Conservation (phyloP, 92 coral and sea anemone species). For the Montipora capitata region DNA sequence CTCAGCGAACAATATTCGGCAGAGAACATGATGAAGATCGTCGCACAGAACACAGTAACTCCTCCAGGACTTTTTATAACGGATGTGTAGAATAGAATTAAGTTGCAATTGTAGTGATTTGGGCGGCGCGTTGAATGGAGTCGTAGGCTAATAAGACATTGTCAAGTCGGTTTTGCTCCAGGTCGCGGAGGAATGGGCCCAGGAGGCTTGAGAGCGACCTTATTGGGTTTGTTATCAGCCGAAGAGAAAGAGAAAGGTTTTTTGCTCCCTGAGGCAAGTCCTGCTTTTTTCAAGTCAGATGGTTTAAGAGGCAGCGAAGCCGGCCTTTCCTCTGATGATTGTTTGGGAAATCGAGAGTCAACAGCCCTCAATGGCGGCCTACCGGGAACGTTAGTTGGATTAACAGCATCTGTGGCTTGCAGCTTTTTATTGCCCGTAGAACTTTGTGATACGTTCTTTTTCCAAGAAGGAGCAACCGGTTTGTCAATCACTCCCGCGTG, state of each 20-base stretch:
- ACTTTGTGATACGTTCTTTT: conserved; percentile 11
- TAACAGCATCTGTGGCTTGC: background rate
- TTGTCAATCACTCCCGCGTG: conserved; percentile 67
- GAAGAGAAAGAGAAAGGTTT: conserved; percentile 34
- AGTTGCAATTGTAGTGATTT: too few relatives aligned
- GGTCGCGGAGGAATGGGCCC: conserved; percentile 44
- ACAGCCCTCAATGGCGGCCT: conserved; percentile 16
- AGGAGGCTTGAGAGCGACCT: conserved; percentile 42
- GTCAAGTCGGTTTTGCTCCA: conserved; percentile 25
- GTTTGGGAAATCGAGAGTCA: conserved; percentile 9
- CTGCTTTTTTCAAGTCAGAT: conserved; percentile 45
- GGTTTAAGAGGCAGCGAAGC: conserved; percentile 51
- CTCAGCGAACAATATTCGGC: too few relatives aligned
- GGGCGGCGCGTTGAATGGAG: too few relatives aligned
- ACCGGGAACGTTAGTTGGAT: conserved; percentile 19
- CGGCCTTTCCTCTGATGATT: conserved; percentile 50
- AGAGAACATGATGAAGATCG: too few relatives aligned
- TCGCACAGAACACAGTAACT: too few relatives aligned
- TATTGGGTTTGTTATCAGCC: conserved; percentile 10
- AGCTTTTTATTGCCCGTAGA: background rate
- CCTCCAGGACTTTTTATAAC: too few relatives aligned
- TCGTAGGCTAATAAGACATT: too few relatives aligned
- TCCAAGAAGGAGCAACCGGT: conserved; percentile 28
- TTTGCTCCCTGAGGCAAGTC: conserved; percentile 13
- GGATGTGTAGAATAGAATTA: too few relatives aligned